A percentile compares a stretch with the other conserved stretches of the same genome.
phyloP scores from a whole-genome alignment of 2,113 vertebrate species.

The Leptocoma aspasia region DNA sequence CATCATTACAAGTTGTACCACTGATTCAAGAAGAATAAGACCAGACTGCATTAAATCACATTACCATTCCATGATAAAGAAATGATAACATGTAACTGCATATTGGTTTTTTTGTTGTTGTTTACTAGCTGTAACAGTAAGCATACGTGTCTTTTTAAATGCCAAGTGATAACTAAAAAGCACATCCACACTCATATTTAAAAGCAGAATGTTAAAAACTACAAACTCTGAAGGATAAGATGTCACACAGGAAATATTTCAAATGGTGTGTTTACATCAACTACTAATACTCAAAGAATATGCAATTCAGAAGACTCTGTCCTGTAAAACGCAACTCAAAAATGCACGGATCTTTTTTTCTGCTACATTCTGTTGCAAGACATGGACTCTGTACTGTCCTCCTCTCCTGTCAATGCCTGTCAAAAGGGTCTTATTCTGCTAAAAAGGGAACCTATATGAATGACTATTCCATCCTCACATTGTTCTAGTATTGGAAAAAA shows the following conservation, averaged over 20 bases:
- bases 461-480: background rate
- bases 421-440: background rate
- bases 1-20: background rate
- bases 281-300: background rate
- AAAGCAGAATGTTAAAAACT: background rate
- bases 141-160: background rate
- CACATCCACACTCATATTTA: background rate
- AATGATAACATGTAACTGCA: background rate
- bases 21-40: background rate
- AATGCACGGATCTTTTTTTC: background rate
- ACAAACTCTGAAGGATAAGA: background rate
- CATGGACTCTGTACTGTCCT: background rate
- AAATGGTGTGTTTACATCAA: fast-evolving
- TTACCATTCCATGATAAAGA: background rate
- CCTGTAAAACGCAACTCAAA: background rate
- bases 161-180: background rate
- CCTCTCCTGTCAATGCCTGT: background rate
- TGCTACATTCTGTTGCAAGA: background rate
- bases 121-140: background rate
- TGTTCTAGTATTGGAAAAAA: background rate
- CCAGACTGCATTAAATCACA: background rate
- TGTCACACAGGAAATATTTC: background rate
- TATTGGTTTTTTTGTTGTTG: background rate
- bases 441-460: background rate
- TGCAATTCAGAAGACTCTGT: background rate